Conservation (phyloP, 2,888 invertebrate species). For the Pachymerium ferrugineum region DNA sequence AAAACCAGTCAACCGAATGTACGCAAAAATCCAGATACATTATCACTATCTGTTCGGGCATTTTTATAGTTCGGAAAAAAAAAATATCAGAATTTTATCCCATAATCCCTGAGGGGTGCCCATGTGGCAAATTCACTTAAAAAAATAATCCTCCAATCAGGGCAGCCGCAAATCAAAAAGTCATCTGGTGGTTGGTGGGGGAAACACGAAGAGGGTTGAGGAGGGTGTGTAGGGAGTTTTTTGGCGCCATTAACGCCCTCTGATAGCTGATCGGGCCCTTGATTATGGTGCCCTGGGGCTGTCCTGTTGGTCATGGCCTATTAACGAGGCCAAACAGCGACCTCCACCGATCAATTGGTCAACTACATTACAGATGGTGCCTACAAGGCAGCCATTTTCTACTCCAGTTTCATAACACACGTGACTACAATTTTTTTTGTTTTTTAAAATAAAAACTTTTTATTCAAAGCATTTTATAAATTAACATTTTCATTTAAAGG, state of each 20-base stretch:
- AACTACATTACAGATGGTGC: not conserved
- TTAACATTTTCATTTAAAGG: not conserved
- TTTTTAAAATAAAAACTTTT: not conserved
- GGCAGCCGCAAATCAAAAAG: not conserved
- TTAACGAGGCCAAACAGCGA: constrained; percentile 17
- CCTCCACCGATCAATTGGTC: constrained; percentile 12
- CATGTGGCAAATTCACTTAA: not conserved
- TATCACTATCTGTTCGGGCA: no score
- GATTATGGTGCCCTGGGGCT: constrained; percentile 6
- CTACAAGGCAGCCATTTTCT: not conserved
- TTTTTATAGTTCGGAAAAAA: no score
- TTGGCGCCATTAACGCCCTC: constrained; percentile 13
- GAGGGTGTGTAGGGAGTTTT: not conserved
- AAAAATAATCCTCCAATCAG: constrained; percentile 19
- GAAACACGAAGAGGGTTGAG: not conserved
- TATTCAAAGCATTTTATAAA: not conserved
- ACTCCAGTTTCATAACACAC: not conserved
- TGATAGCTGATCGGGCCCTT: constrained; percentile 17
- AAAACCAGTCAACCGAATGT: no score
- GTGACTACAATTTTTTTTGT: not conserved
- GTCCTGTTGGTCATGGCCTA: not conserved
- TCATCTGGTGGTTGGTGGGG: constrained; percentile 7
- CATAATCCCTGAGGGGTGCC: not conserved
- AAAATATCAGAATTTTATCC: not conserved
- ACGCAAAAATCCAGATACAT: no score